Conservation (phyloP, 2,888 invertebrate genomes). For the Mythimna ferrago region DNA sequence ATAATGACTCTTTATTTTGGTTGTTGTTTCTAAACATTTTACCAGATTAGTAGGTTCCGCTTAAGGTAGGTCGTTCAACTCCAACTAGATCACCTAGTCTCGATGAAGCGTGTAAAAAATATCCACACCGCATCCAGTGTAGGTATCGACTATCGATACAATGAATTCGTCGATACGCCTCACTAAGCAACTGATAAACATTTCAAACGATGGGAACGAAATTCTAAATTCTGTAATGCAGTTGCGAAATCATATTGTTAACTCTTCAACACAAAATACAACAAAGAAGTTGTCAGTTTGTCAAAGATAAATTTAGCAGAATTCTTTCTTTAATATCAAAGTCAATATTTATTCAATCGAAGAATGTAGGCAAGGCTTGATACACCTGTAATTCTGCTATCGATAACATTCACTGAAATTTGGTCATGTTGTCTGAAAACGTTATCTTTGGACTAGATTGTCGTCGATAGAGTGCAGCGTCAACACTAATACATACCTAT, state of each 20-base stretch:
- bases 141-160: conserved; percentile 59
- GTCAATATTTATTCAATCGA: conserved; percentile 70
- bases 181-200: conserved; percentile 78
- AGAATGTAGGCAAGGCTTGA: conserved; percentile 65
- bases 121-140: conserved; percentile 57
- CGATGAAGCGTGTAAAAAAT: conserved; percentile 78
- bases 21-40: conserved; percentile 65
- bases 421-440: conserved; percentile 61
- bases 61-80: conserved; percentile 83
- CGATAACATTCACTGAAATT: conserved; percentile 63
- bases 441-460: conserved; percentile 65
- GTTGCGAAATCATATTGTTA: conserved; percentile 76
- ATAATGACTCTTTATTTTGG: conserved; percentile 71
- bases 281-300: conserved; percentile 68
- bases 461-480: conserved; percentile 45
- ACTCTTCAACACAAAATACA: conserved; percentile 61
- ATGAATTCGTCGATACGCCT: conserved; percentile 74
- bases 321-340: conserved; percentile 62
- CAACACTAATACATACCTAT: conserved; percentile 26
- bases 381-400: conserved; percentile 61
- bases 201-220: conserved; percentile 73
- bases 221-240: conserved; percentile 67
- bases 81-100: conserved; percentile 73
- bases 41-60: conserved; percentile 68
- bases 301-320: conserved; percentile 62